Conservation (phyloP, 1,140 invertebrate genomes). For the Aphis craccivora region DNA sequence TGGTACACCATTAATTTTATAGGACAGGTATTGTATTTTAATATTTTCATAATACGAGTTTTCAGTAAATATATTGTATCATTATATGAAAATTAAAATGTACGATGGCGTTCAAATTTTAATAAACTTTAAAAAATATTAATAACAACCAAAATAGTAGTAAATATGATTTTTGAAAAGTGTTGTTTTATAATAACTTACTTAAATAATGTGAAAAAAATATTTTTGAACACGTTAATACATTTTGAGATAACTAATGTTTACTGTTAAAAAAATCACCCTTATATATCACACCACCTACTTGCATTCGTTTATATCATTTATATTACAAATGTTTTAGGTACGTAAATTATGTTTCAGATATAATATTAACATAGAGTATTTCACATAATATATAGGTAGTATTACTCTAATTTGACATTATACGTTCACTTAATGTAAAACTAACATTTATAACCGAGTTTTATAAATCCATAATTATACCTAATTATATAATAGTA, state of each 20-base stretch:
- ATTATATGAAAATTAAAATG: too few species aligned
- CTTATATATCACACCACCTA: not conserved
- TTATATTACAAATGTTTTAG: not conserved
- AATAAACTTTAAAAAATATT: too few species aligned
- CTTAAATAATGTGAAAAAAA: not conserved
- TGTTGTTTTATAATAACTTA: not conserved
- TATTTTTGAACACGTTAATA: not conserved
- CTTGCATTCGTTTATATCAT: not conserved
- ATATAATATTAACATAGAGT: not conserved
- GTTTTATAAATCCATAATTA: not conserved
- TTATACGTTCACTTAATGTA: not conserved
- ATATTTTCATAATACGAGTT: too few species aligned
- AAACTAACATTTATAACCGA: not conserved
- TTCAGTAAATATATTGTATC: too few species aligned
- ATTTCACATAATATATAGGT: not conserved
- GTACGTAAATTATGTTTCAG: not conserved
- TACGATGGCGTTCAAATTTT: too few species aligned
- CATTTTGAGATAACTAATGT: not conserved
- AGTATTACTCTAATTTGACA: not conserved
- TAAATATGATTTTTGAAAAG: too few species aligned
- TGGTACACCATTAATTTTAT: too few species aligned
- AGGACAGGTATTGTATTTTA: too few species aligned
- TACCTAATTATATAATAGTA: not conserved
- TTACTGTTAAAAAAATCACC: not conserved
- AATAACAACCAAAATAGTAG: too few species aligned